A percentile compares a stretch with the other conserved stretches of the same genome.
phyloP scores from a whole-genome alignment of 2,888 invertebrate genomes.

The Chouioia cunea region DNA sequence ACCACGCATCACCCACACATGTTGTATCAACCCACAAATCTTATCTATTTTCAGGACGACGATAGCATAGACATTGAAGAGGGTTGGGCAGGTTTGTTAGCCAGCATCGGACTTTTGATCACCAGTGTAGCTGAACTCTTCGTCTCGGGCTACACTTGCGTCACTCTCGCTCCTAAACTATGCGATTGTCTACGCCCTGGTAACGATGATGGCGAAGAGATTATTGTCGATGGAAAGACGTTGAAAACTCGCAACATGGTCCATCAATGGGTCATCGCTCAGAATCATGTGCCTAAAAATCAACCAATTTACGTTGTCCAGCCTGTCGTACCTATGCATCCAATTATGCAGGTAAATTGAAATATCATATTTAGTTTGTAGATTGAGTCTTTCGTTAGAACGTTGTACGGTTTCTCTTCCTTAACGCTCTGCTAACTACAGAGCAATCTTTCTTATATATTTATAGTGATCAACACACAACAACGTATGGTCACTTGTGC shows the following conservation, averaged over 20 bases:
- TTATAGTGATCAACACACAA: slow-evolving; percentile 41
- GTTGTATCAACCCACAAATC: background rate
- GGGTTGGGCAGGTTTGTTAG: slow-evolving; percentile 74
- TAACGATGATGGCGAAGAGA: slow-evolving; percentile 26
- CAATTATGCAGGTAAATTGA: slow-evolving; percentile 63
- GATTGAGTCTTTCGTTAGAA: too few relatives aligned
- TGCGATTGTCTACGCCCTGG: slow-evolving; percentile 60
- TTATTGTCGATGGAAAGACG: slow-evolving; percentile 52
- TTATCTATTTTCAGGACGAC: slow-evolving; percentile 53
- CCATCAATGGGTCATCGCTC: slow-evolving; percentile 66
- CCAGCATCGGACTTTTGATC: slow-evolving; percentile 75
- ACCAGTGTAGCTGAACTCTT: slow-evolving; percentile 71
- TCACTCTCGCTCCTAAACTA: slow-evolving; percentile 63
- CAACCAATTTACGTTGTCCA: slow-evolving; percentile 66
- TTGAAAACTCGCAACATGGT: slow-evolving; percentile 66
- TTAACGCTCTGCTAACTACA: too few relatives aligned
- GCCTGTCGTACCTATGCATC: slow-evolving; percentile 63
- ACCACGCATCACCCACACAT: too few relatives aligned
- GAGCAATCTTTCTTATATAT: background rate
- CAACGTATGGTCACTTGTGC: slow-evolving; percentile 24
- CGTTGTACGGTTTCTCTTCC: too few relatives aligned
- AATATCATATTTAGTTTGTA: too few relatives aligned
- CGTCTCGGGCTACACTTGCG: slow-evolving; percentile 63
- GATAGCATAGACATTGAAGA: slow-evolving; percentile 68
- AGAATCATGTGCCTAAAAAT: slow-evolving; percentile 62